These are phyloP conservation scores for Mesoligia furuncula DNA, from an alignment of 2,888 invertebrate genomes.

Conservation along the genomic window DNA sequence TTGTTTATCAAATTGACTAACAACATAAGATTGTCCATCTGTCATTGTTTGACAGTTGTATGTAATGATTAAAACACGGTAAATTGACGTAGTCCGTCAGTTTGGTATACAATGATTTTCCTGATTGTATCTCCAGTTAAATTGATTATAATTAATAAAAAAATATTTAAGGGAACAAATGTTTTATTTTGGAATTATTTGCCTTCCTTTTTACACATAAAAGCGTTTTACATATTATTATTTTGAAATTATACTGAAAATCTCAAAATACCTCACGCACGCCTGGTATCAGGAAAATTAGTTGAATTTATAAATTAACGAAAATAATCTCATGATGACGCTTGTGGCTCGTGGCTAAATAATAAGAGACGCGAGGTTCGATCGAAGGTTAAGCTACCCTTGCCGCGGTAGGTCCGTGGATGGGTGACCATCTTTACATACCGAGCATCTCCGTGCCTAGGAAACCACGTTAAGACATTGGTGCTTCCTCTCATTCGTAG, in stretches of 20 bases:
- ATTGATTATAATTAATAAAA: constrained; percentile 35
- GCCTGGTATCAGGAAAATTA: neutral
- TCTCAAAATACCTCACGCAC: neutral
- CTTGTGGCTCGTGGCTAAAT: too few relatives aligned
- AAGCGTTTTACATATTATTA: neutral
- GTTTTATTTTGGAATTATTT: constrained; percentile 9
- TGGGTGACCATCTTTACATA: too few relatives aligned
- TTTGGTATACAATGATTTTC: neutral
- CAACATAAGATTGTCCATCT: neutral
- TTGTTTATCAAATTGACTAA: neutral
- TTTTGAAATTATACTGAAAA: neutral
- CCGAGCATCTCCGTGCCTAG: too few relatives aligned
- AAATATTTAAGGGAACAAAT: constrained; percentile 9
- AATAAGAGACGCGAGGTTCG: too few relatives aligned
- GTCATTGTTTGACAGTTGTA: neutral
- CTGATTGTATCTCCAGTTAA: neutral
- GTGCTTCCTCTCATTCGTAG: too few relatives aligned
- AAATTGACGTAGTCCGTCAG: neutral
- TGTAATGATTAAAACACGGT: neutral
- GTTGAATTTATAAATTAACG: neutral
- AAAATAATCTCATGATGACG: neutral
- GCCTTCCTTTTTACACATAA: neutral
- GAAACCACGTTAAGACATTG: too few relatives aligned
- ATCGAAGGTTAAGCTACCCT: too few relatives aligned
- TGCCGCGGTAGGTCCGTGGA: too few relatives aligned